A percentile compares a stretch with the other conserved stretches of the same genome.
Conservation (phyloP, 2,113 vertebrate species). For the Oceanites oceanicus region DNA sequence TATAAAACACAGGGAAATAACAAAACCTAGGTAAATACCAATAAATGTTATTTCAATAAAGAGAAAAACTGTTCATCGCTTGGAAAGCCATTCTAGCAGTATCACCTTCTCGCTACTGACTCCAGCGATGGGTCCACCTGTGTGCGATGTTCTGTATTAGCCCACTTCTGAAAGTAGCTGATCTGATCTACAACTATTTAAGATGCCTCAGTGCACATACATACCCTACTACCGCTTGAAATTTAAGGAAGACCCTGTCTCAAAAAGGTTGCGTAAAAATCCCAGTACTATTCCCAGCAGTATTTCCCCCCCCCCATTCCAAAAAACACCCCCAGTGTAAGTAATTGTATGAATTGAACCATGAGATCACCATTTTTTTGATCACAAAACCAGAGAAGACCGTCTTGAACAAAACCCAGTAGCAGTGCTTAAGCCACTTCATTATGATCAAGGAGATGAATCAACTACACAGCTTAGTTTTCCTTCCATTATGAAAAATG, state of each 20-base stretch:
- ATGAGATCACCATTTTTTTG: neutral
- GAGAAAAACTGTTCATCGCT: neutral
- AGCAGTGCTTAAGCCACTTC: neutral
- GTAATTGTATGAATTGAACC: neutral
- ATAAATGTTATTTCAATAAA: neutral
- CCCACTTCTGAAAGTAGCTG: neutral
- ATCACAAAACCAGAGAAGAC: neutral
- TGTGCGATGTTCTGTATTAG: neutral
- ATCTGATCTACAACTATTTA: neutral
- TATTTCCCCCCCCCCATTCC: neutral
- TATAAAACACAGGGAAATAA: neutral
- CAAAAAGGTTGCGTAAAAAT: neutral
- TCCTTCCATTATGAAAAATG: neutral
- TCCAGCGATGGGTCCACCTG: neutral
- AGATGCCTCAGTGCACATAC: neutral
- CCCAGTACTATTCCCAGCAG: neutral
- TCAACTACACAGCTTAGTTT: neutral
- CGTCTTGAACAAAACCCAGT: neutral
- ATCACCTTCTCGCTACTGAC: rapidly evolving
- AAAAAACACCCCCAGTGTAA: too few species aligned
- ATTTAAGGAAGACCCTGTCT: neutral
- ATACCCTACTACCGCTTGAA: neutral
- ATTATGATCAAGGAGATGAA: neutral
- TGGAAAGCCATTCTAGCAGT: neutral
- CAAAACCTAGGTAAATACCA: neutral